A percentile compares a stretch with the other conserved stretches of the same genome.
phyloP scores from a whole-genome alignment of 2,797 vertebrate genomes.

The Cephalopachus bancanus region DNA sequence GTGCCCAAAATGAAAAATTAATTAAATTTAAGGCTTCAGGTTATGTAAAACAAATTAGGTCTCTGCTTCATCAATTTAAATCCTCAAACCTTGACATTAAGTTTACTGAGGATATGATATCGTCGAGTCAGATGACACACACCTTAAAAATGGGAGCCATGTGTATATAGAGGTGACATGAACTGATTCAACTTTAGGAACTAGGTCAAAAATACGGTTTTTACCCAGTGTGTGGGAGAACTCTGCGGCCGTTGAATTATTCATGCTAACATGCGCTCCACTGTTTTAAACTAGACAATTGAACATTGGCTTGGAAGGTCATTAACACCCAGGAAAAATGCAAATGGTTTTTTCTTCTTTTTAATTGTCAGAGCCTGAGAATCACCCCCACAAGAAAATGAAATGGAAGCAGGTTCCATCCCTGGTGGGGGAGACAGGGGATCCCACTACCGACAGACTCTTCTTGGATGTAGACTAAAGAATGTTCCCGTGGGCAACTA shows the following conservation, averaged over 20 bases:
- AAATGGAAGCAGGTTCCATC: slow-evolving; percentile 72
- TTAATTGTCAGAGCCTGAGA: slow-evolving; percentile 78
- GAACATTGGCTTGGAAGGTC: slow-evolving; percentile 80
- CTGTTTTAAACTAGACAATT: slow-evolving; percentile 62
- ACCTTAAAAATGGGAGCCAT: background rate
- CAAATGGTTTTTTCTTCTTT: slow-evolving; percentile 77
- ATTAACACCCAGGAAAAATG: slow-evolving; percentile 84
- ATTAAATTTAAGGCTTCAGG: slow-evolving; percentile 77
- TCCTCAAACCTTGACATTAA: slow-evolving; percentile 45
- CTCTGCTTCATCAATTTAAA: slow-evolving; percentile 49
- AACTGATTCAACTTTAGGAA: slow-evolving; percentile 64
- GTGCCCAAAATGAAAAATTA: slow-evolving; percentile 69
- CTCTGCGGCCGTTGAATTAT: slow-evolving; percentile 63
- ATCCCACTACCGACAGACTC: slow-evolving; percentile 65
- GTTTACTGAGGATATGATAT: slow-evolving; percentile 22
- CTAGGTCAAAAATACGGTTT: slow-evolving; percentile 71
- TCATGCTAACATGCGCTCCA: slow-evolving; percentile 40
- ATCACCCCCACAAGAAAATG: slow-evolving; percentile 61
- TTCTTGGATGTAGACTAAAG: slow-evolving; percentile 72
- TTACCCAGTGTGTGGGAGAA: background rate
- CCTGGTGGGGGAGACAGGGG: slow-evolving; percentile 39
- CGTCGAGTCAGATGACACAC: background rate
- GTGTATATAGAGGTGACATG: background rate
- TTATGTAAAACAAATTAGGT: slow-evolving; percentile 77
- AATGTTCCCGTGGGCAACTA: slow-evolving; percentile 75